Base-by-base conservation (phyloP, 1,140 invertebrate species). In the Drosophila pandora region DNA sequence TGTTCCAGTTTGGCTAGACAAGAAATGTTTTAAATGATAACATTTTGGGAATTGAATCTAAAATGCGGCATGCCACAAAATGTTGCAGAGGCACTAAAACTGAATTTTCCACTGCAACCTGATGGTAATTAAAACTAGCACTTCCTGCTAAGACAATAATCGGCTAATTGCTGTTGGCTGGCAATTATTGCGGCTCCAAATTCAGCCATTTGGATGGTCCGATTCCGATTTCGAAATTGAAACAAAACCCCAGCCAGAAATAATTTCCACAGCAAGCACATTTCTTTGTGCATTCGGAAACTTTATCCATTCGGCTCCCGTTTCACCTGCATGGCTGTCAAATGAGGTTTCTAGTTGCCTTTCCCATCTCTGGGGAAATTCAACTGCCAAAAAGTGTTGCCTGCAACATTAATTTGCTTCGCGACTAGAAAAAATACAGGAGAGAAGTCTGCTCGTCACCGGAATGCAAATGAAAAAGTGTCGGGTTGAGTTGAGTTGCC, bases 381-480 rank as follows among this genome's bases (percentile, higher is more conserved):
- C 30, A 58, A 32, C 57, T 41, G 39, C 47, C 34, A 79, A 76
- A 78, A 75, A 67, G 53, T 80, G 75, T 71, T 71, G 61, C 64
- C 77, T 68, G 61, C 78, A 82, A 78, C 78, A 88, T 88, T 85
- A 85, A 79, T 85, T 82, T 82, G 79, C 75, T 61, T 57, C 62
- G 74, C 47, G 68, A 50, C 54, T 43, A 48, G 37, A 10, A 41
- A 22, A 34, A 53, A 48, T 17, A 37, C 8, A 13, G 30, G 39
- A 45, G 49, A 30, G 34, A 41, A 72, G 49, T 73, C 52, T 39
- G 63, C 59, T 64, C 57, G 37, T 69, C 65, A 69, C 48, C 63
- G 32, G 30, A 76, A 55, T 12, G 49, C 41, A 58, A 75, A 67
- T 61, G 55, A 71, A 72, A 48, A 34, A 39, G 69, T 72, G n/a